A percentile compares a stretch with the other conserved stretches of the same genome.
These are phyloP conservation scores for Zaprionus taronus DNA, from an alignment of 1,140 invertebrate genomes.

Conservation along the genomic window DNA sequence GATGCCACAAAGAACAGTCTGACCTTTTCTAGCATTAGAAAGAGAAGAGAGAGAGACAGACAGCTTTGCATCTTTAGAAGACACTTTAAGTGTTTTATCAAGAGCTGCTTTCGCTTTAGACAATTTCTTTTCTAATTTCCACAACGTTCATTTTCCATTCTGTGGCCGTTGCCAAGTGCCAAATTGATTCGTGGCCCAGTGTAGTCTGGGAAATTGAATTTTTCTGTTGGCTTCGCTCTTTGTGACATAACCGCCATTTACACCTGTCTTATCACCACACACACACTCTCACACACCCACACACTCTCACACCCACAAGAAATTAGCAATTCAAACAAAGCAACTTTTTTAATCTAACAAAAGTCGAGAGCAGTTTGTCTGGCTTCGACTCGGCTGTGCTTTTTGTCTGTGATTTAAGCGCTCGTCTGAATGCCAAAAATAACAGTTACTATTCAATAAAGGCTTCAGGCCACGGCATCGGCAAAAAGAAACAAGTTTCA, in stretches of 20 bases:
- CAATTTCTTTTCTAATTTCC: constrained; percentile 22
- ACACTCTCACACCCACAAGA: neutral
- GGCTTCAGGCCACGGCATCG: neutral
- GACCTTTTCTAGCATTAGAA: constrained; percentile 57
- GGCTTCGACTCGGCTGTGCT: neutral
- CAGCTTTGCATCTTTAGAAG: neutral
- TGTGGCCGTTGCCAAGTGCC: constrained; percentile 36
- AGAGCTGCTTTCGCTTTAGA: neutral
- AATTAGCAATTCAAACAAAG: constrained; percentile 55
- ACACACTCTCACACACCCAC: neutral
- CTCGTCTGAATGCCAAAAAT: constrained; percentile 4
- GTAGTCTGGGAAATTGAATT: constrained; percentile 65
- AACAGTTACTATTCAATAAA: constrained; percentile 14
- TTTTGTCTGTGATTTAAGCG: constrained; percentile 7
- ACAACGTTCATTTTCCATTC: constrained; percentile 7
- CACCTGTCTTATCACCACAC: constrained; percentile 21
- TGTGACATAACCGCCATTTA: constrained; percentile 23
- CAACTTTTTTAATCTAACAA: constrained; percentile 53
- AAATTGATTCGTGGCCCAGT: constrained; percentile 74
- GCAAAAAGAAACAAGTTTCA: constrained; percentile 24
- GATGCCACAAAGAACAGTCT: constrained; percentile 20
- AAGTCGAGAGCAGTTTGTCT: constrained; percentile 30
- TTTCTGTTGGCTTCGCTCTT: constrained; percentile 28
- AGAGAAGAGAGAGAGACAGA: neutral
- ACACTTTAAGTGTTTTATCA: constrained; percentile 10